phyloP scores from a whole-genome alignment of 2,113 vertebrate genomes.

The Pachycephala philippinensis region DNA sequence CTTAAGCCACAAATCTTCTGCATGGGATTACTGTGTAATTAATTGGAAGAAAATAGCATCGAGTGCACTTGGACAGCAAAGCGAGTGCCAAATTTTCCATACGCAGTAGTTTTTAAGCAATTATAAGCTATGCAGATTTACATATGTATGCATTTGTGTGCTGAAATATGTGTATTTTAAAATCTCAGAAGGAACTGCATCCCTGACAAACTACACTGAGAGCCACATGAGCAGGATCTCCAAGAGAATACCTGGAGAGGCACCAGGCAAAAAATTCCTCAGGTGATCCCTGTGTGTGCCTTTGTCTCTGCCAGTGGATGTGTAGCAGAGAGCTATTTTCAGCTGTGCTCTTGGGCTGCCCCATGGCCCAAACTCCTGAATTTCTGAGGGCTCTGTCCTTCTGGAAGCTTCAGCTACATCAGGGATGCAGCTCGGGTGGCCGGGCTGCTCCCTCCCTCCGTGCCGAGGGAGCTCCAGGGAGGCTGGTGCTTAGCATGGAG shows the following conservation, averaged over 20 bases:
- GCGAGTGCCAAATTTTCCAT: not conserved
- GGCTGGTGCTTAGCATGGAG: not conserved
- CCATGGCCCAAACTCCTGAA: not conserved
- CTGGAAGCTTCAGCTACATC: constrained; percentile 48
- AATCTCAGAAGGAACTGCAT: not conserved
- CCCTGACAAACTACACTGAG: not conserved
- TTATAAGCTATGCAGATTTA: not conserved
- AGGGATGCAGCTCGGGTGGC: not conserved
- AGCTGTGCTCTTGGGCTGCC: not conserved
- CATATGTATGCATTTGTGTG: not conserved
- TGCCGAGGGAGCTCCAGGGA: not conserved
- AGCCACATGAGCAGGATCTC: not conserved
- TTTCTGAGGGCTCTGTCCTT: not conserved
- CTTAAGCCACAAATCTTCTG: not conserved
- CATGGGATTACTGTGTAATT: not conserved
- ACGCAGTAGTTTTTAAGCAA: not conserved
- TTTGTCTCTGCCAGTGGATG: not conserved
- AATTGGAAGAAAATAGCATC: constrained; percentile 10
- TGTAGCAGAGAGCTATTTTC: not conserved
- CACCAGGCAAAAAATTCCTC: not conserved
- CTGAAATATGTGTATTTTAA: not conserved
- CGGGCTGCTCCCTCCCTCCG: not conserved
- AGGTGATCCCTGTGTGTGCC: not conserved
- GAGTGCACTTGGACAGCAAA: not conserved
- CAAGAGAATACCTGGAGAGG: not conserved